Base-by-base conservation (phyloP, 2,888 invertebrate species). In the Rambutsinella grinnellia region DNA sequence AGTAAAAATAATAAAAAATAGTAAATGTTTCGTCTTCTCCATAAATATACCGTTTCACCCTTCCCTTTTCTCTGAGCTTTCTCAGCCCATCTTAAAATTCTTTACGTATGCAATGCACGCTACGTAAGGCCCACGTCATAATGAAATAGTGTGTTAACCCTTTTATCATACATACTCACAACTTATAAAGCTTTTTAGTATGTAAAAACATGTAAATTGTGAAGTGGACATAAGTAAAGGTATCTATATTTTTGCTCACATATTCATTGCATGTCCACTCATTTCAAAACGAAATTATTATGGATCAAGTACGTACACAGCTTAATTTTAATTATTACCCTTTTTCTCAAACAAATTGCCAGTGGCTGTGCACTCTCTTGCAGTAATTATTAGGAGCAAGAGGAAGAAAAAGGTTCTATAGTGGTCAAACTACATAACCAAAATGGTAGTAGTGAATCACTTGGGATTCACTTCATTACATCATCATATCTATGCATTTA, bases 21-120 rank as follows among this genome's bases (percentile, higher is more conserved):
- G 27, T 36, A 66, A 62, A 61, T 21, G 56, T 19, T 26, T 44
- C 66, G 36, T 36, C 60, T 63, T 63, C 62, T 76, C 76, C 69
- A 76, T 76, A 76, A 76, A 76, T 36, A 76, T 76, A 76, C 65
- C 69, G 76, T 69, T 76, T n/a, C 68, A 75, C 75, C 75, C 75
- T 68, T 68, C 75, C 75, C 68, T 60, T 68, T 57, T 66, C 58
- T 68, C 44, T 61, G 36, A 21, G 23, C 47, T 17, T 24, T 62
- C 15, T 44, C 56, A 10, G 23, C 54, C 17, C 44, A 8, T 3
- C 36, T 5, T 8, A 36, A 36, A 36, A 13, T 36, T 36, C 36
- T 8, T 19, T 24, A 61, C 49, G 74, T 75, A 75, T 75, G 66
- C 75, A 61, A 47, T 75, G 49, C 75, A 75, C 75, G 75, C 67